These are phyloP conservation scores for Leucania comma DNA, from an alignment of 2,888 invertebrate species.

Conservation along the genomic window DNA sequence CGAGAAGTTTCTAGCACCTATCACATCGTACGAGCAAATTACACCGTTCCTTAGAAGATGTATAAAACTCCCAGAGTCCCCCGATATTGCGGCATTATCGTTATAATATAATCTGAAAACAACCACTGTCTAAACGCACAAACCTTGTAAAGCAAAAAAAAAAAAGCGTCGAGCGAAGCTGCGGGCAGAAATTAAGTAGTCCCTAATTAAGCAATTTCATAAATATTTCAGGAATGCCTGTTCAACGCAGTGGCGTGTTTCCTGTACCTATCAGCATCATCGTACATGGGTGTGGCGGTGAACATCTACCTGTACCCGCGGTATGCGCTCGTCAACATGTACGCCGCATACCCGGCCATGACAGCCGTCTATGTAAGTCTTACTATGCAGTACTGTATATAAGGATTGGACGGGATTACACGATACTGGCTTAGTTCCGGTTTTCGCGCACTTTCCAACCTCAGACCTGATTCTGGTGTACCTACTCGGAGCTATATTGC, in stretches of 20 bases:
- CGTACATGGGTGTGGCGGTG: constrained; percentile 95
- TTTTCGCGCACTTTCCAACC: constrained; percentile 10
- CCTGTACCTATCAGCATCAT: constrained; percentile 94
- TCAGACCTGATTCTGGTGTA: background rate
- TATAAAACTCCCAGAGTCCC: no score
- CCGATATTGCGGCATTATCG: no score
- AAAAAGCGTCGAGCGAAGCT: background rate
- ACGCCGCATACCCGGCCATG: constrained; percentile 97
- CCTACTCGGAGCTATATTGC: background rate
- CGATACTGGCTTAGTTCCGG: background rate
- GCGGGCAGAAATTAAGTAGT: background rate
- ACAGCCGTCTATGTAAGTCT: constrained; percentile 95
- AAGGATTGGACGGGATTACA: background rate
- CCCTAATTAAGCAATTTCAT: background rate
- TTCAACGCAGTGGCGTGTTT: constrained; percentile 95
- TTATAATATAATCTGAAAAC: no score
- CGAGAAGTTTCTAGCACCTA: no score
- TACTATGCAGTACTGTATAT: background rate
- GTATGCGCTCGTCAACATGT: constrained; percentile 93
- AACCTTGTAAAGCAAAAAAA: no score
- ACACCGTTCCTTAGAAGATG: no score
- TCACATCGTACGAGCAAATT: no score
- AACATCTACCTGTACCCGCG: constrained; percentile 94
- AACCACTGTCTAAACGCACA: no score
- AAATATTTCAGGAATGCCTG: constrained; percentile 93